Evolutionary conservation across 2,113 vertebrate species (phyloP), one percentile per base, ranked within the genome.

Genomic region (Marmota flaviventris): DNA sequence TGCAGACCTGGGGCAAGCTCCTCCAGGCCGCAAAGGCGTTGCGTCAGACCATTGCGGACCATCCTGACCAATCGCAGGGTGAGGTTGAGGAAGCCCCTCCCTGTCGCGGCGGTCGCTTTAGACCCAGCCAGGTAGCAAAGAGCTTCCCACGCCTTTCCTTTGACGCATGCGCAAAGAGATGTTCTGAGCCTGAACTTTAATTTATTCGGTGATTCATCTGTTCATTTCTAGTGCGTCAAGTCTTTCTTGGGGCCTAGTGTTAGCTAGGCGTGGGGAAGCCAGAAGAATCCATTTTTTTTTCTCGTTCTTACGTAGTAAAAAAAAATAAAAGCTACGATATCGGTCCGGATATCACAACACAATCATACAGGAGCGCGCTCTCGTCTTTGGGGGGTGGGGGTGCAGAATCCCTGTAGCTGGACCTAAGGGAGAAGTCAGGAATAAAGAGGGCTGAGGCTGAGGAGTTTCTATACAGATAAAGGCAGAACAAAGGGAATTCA

Each of bases 141-240:
- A 16, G 95, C 96, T 70, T 96, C 93, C 88, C 84, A 93, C 58
- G 86, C 78, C 90, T 70, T 89, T 61, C 37, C 7, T 14, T 61
- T 12, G 8, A 58, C 82, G 48, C 94, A 92, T 0, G 88, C 76
- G 67, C 83, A 53, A 8, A 89, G n/a, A 88, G 34, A 51, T 0
- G 22, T 39, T 17, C 70, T 77, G 94, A 77, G 42, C 24, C 34
- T 39, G 56, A 82, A 76, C 73, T 88, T 93, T 48, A 83, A 72
- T 97, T 96, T 97, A 87, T 86, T 93, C 82, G 51, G 85, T 96
- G 96, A 96, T 97, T 96, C 86, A 96, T 97, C 85, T 96, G 86
- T 94, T 96, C 45, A 79, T 97, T 96, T 93, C 70, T 73, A 72
- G 2, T 97, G 95, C 94, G 93, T 97, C 97, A 97, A 65, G 89